Conservation (phyloP, 2,888 invertebrate species). For the Parnassius glacialis region DNA sequence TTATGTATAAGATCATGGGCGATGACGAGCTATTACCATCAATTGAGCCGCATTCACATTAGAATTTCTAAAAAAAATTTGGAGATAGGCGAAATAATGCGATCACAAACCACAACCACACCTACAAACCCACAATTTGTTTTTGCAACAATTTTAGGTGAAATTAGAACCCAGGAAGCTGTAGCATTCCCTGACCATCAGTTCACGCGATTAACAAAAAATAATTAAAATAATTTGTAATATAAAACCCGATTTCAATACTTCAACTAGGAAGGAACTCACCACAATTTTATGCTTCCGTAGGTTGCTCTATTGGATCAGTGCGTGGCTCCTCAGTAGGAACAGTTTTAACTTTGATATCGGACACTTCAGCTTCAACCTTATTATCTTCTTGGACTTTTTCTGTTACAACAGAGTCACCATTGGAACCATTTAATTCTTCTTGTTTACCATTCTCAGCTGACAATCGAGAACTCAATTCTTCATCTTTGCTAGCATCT, state of each 20-base stretch:
- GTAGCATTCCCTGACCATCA: too few species aligned
- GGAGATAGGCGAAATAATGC: too few species aligned
- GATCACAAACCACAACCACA: too few species aligned
- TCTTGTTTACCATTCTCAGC: constrained; percentile 58
- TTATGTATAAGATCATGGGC: too few species aligned
- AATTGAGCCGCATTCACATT: too few species aligned
- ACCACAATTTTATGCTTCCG: constrained; percentile 75
- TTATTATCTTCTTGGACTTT: constrained; percentile 65
- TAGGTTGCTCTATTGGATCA: constrained; percentile 73
- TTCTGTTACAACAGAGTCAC: constrained; percentile 39
- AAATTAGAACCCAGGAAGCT: too few species aligned
- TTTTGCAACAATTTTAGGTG: too few species aligned
- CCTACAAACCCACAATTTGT: too few species aligned
- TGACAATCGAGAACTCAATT: constrained; percentile 59
- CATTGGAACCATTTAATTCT: constrained; percentile 38
- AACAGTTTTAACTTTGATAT: constrained; percentile 81
- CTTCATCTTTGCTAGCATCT: constrained; percentile 54
- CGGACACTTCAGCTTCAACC: constrained; percentile 53
- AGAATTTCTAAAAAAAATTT: too few species aligned
- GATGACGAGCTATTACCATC: too few species aligned
- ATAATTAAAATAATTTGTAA: too few species aligned
- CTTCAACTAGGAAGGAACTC: constrained; percentile 37
- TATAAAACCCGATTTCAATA: background rate
- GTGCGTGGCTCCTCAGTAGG: constrained; percentile 68
- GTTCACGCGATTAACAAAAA: too few species aligned